Conservation (phyloP, 2,113 vertebrate genomes). For the Rana temporaria region DNA sequence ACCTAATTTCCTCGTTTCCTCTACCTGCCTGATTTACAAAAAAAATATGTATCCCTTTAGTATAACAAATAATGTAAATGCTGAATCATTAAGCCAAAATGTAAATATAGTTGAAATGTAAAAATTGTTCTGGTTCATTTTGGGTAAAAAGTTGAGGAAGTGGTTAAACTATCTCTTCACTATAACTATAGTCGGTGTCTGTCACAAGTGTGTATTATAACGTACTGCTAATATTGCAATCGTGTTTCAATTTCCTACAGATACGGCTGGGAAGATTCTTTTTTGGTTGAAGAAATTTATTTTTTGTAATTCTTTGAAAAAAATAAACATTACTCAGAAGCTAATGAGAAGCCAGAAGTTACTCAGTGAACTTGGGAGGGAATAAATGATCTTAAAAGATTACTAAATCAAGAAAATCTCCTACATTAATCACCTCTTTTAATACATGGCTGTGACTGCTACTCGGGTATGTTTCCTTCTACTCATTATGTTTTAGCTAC, state of each 20-base stretch:
- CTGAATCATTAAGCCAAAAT: too few species aligned
- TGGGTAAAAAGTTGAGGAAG: too few species aligned
- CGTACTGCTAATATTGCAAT: neutral
- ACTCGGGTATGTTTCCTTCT: constrained; percentile 21
- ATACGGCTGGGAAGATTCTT: neutral
- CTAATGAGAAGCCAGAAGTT: constrained; percentile 52
- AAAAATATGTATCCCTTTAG: too few species aligned
- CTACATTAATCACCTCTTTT: neutral
- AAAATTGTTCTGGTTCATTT: too few species aligned
- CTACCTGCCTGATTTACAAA: too few species aligned
- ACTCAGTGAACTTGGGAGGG: constrained; percentile 4
- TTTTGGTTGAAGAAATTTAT: neutral
- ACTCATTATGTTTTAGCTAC: neutral
- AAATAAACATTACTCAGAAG: neutral
- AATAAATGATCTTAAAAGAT: neutral
- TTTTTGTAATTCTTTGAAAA: neutral
- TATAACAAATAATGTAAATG: too few species aligned
- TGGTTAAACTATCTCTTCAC: too few species aligned
- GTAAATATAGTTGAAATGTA: too few species aligned
- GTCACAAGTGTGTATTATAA: too few species aligned
- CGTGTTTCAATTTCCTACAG: neutral
- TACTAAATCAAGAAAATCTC: neutral
- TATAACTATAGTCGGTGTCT: too few species aligned
- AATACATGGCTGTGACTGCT: constrained; percentile 6
- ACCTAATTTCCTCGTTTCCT: too few species aligned